Evolutionary conservation across 64 coral and sea anemone genomes (phyloP).

Genomic region (Porites australiensis): DNA sequence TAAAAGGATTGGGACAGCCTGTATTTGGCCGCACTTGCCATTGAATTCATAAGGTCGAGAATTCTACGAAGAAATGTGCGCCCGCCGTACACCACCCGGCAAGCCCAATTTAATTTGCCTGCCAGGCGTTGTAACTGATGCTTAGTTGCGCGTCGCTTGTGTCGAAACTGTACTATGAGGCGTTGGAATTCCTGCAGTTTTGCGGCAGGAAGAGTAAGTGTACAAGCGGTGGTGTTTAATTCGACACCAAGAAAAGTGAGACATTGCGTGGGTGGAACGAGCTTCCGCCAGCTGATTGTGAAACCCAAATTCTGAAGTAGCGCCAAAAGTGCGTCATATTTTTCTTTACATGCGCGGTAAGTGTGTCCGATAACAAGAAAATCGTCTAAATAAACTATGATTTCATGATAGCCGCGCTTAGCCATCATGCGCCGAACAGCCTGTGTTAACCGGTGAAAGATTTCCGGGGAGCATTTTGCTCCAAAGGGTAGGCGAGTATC

Average conservation of each 20-base stretch:
- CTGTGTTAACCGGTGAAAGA: conserved; percentile 73
- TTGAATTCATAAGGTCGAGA: conserved; percentile 36
- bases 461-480: conserved; percentile 48
- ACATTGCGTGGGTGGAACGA: conserved; percentile 21
- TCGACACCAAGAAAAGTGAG: conserved; percentile 68
- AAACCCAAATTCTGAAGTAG: conserved; percentile 39
- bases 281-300: too few relatives aligned
- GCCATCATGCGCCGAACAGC: conserved; percentile 64
- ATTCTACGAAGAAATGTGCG: conserved; percentile 66
- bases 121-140: too few relatives aligned
- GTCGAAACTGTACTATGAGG: conserved; percentile 1
- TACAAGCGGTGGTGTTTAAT: conserved; percentile 32
- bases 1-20: conserved; percentile 13
- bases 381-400: conserved; percentile 64
- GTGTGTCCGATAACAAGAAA: conserved; percentile 58
- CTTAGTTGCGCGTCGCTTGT: conserved; percentile 31
- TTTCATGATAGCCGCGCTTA: conserved; percentile 21
- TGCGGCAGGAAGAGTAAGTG: conserved; percentile 20
- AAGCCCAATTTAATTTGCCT: conserved; percentile 67
- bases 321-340: conserved; percentile 38
- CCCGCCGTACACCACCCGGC: conserved; percentile 53
- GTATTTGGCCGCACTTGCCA: background rate
- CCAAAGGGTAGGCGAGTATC: conserved; percentile 66
- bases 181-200: conserved; percentile 47
- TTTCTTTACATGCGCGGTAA: conserved; percentile 44